These are phyloP conservation scores for Agrypnus murinus DNA, from an alignment of 2,888 invertebrate genomes.

Conservation along the genomic window DNA sequence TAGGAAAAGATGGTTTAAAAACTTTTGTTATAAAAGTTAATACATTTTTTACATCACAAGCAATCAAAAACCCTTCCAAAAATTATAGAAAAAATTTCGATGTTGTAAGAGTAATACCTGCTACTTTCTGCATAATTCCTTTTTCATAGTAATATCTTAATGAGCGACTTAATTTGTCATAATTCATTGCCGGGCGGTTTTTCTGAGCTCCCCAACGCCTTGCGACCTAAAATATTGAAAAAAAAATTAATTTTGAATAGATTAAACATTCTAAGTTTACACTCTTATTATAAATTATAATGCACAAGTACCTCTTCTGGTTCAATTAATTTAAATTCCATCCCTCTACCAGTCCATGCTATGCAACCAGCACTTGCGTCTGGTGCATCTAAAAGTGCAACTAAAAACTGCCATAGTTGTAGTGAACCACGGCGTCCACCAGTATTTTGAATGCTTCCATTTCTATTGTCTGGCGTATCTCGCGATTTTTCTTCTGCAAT, in stretches of 20 bases:
- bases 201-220: constrained; percentile 97
- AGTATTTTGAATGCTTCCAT: constrained; percentile 58
- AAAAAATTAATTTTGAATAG: constrained; percentile 10
- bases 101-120: too few species aligned
- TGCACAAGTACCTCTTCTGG: constrained; percentile 85
- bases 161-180: constrained; percentile 95
- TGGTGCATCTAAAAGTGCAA: constrained; percentile 84
- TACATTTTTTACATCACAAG: too few species aligned
- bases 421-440: constrained; percentile 83
- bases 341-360: constrained; percentile 95
- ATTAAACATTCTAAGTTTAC: too few species aligned
- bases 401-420: constrained; percentile 96
- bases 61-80: too few species aligned
- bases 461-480: constrained; percentile 59
- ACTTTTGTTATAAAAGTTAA: too few species aligned
- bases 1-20: too few species aligned
- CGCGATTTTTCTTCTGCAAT: constrained; percentile 58
- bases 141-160: constrained; percentile 98
- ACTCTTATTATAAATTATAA: too few species aligned
- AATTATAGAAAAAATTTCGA: too few species aligned
- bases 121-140: constrained; percentile 99
- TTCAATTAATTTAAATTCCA: constrained; percentile 96
- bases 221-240: constrained; percentile 82
- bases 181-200: constrained; percentile 98
- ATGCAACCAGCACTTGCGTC: constrained; percentile 84